Evolutionary conservation across 2,113 vertebrate species (phyloP), one percentile per base, ranked within the genome.

Genomic region (Scatophagus argus): DNA sequence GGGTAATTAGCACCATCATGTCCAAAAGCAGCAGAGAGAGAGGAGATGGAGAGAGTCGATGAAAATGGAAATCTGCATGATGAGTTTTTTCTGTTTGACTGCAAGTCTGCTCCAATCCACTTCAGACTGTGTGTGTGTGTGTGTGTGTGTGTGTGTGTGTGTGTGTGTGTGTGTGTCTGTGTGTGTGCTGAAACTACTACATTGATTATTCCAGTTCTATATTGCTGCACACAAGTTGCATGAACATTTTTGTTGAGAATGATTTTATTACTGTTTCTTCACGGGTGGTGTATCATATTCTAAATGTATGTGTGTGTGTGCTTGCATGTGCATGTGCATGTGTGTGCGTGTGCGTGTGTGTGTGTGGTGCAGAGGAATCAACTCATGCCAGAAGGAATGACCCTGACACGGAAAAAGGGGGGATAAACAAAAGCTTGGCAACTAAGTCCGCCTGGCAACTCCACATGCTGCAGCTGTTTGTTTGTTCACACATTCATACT

Each of bases 1-100:
- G 88, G 88, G 85, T 83, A 81, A 81, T 85, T 79, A 83, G 65
- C 65, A 69, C 38, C 82, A 75, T 83, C 83, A 63, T 67, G 67
- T 81, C 70, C 77, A 85, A 60, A 76, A 82, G 69, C 75, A 71
- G 61, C n/a, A 1, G 29, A 65, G 55, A 46, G 27, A 68, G 72
- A 84, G 27, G 78, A 67, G 70, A 64, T 38, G 61, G 52, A 64
- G 72, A 55, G 38, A 46, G 72, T 44, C 21, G 41, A 54, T 65
- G 64, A 70, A 66, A 64, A 82, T 63, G 78, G 61, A 75, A 84
- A 81, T 81, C 60, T 71, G 65, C 70, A 76, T 72, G 66, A 82
- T 76, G 75, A 85, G 71, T 58, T 72, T 67, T 70, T 73, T 47
- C 73, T 66, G 74, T 82, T 54, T 78, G 52, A 81, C 73, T 77